Base-by-base conservation (phyloP, 2,797 vertebrate genomes). In the Sebastes cheni region DNA sequence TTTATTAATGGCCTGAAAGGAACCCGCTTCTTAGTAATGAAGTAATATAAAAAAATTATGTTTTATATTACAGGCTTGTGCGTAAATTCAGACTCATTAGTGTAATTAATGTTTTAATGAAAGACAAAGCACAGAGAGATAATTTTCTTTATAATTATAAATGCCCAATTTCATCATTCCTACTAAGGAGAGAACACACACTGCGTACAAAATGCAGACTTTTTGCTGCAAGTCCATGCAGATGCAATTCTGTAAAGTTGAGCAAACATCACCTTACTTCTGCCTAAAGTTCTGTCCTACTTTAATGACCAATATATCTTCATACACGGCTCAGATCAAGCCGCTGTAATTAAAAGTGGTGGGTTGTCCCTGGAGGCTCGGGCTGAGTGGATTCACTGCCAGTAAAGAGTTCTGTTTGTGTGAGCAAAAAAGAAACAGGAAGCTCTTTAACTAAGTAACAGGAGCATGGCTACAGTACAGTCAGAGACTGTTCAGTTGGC, bases 1-100 rank as follows among this genome's bases (percentile, higher is more conserved):
- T 89, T 91, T 86, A 88, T 93, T 86, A 86, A 81, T 79, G 69
- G 65, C 61, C 76, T 86, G 74, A 81, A 86, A 84, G 67, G 11
- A 85, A 83, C 34, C 34, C 3, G n/a, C 39, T 70, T 10, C n/a
- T 78, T 77, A 82, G 59, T 67, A 75, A 86, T 79, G 14, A 68
- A 73, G 74, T 78, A 55, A 80, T 87, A 80, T 62, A 11, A 78
- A 70, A 80, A 74, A 55, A 8, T 6, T 77, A 81, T 73, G 65
- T 82, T 86, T 87, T 34, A 62, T 81, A 67, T 83, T 82, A 70
- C 50, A 72, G 61, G 55, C 39, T 36, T 73, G 6, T 36, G 66
- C 2, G 18, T 54, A 75, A 75, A 84, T 55, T 67, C 68, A 61
- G 32, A 85, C 54, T 64, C 71, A 80, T 87, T 72, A 68, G 30